phyloP scores from a whole-genome alignment of 2,888 invertebrate genomes.

The Strigamia maritima region DNA sequence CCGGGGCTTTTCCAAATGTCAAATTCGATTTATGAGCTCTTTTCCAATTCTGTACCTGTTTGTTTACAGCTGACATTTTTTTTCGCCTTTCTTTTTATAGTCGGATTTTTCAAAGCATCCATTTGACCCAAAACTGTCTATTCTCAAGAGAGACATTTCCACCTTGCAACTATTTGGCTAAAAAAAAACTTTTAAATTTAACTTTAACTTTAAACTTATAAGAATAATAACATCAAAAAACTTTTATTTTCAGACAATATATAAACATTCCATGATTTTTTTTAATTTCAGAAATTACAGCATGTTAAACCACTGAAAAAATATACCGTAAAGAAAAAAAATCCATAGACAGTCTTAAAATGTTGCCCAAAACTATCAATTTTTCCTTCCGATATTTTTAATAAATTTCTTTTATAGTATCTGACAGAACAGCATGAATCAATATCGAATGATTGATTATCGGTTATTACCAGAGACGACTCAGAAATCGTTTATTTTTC shows the following conservation, averaged over 20 bases:
- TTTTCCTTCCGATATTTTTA: conserved; percentile 14
- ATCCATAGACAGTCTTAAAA: not conserved
- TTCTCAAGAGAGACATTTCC: not conserved
- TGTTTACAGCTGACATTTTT: conserved; percentile 6
- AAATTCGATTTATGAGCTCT: conserved; percentile 8
- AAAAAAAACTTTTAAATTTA: not conserved
- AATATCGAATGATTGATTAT: conserved; percentile 27
- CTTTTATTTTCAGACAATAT: too few species aligned
- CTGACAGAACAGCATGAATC: not conserved
- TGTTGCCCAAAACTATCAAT: conserved; percentile 8
- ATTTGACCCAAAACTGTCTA: not conserved
- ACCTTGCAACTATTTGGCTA: not conserved
- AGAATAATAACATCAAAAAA: too few species aligned
- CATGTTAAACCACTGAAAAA: not conserved
- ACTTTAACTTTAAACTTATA: too few species aligned
- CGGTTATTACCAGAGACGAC: conserved; percentile 13
- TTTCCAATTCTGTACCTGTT: conserved; percentile 24
- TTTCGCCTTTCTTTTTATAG: not conserved
- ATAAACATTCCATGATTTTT: not conserved
- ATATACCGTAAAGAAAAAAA: not conserved
- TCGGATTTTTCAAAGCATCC: not conserved
- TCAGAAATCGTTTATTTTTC: conserved; percentile 21
- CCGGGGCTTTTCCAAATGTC: conserved; percentile 5
- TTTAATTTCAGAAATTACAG: not conserved
- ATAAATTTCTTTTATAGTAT: conserved; percentile 12